A percentile compares a stretch with the other conserved stretches of the same genome.
Evolutionary conservation across 1,140 invertebrate species (phyloP).

Genomic region (Rhopalosiphum maidis): DNA sequence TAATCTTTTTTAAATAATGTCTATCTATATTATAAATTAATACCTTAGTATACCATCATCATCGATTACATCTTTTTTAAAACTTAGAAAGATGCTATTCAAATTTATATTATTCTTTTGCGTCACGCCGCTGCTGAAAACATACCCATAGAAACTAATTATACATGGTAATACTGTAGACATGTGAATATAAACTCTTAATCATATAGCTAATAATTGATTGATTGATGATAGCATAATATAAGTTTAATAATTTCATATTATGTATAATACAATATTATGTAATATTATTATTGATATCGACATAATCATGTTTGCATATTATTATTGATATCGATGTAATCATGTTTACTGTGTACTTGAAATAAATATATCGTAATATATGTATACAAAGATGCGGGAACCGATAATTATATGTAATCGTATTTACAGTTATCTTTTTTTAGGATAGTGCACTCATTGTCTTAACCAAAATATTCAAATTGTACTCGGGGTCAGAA

Average conservation of each 20-base stretch:
- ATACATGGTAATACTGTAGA: not conserved
- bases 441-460: not conserved
- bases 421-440: not conserved
- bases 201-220: not conserved
- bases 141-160: not conserved
- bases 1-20: not conserved
- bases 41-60: not conserved
- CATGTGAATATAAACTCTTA: not conserved
- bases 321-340: not conserved
- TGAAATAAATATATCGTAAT: constrained; percentile 3
- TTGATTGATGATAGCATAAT: not conserved
- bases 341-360: not conserved
- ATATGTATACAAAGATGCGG: not conserved
- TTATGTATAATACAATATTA: constrained; percentile 19
- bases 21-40: not conserved
- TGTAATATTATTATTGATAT: constrained; percentile 2
- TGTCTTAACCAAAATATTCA: not conserved
- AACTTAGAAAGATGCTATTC: not conserved
- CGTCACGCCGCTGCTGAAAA: not conserved
- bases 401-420: not conserved
- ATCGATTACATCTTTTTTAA: not conserved
- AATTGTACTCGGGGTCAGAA: not conserved
- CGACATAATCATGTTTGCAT: not conserved
- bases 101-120: not conserved
- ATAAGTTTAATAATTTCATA: constrained; percentile 11